Evolutionary conservation across 1,140 invertebrate species (phyloP).

Genomic region (Bacillus rossius): DNA sequence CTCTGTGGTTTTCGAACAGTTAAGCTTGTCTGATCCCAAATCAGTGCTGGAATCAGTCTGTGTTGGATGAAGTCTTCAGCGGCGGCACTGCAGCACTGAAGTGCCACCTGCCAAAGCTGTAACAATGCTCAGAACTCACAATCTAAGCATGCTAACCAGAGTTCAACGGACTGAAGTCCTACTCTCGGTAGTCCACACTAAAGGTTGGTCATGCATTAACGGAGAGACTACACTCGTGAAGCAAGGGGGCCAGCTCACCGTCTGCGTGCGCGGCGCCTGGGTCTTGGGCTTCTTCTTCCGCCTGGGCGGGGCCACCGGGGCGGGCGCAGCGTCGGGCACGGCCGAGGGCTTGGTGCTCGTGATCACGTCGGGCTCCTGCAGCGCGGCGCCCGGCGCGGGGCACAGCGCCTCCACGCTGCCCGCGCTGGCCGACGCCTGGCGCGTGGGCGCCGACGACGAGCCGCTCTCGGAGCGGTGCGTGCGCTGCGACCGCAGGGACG

Average conservation of each 20-base stretch:
- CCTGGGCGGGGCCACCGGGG: conserved; percentile 74
- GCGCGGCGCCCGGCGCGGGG: background rate
- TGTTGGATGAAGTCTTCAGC: too few relatives aligned
- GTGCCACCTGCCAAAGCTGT: too few relatives aligned
- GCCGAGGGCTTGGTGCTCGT: conserved; percentile 77
- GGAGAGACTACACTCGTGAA: too few relatives aligned
- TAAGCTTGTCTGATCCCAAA: too few relatives aligned
- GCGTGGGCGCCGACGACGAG: background rate
- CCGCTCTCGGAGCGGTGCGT: background rate
- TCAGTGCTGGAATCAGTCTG: too few relatives aligned
- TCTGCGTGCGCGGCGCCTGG: conserved; percentile 45
- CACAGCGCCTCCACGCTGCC: background rate
- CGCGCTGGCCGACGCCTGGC: background rate
- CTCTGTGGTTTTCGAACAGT: too few relatives aligned
- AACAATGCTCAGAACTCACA: too few relatives aligned
- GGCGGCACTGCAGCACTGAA: too few relatives aligned
- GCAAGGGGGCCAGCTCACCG: conserved; percentile 39
- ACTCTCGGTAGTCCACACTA: too few relatives aligned
- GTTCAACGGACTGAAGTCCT: too few relatives aligned
- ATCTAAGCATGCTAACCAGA: too few relatives aligned
- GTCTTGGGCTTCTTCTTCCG: conserved; percentile 67
- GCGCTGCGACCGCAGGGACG: conserved; percentile 7
- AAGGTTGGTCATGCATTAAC: too few relatives aligned
- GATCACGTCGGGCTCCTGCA: conserved; percentile 89
- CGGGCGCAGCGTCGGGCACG: conserved; percentile 10